Evolutionary conservation across 2,888 invertebrate species (phyloP).

Genomic region (Diplolepis rosae): DNA sequence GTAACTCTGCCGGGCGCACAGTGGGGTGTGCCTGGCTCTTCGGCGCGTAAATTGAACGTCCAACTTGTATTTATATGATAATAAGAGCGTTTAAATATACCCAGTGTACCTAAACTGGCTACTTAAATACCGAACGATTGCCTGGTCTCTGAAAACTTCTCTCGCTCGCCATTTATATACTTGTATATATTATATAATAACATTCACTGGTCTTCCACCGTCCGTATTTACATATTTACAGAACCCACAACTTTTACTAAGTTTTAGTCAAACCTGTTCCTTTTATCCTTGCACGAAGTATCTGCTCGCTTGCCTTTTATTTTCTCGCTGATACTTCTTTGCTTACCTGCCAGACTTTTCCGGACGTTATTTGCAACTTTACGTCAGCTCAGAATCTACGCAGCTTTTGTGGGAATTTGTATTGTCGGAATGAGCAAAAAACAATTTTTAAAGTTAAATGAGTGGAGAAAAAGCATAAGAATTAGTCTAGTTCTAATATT

Average conservation of each 20-base stretch:
- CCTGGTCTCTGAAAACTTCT: constrained; percentile 42
- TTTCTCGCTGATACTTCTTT: constrained; percentile 26
- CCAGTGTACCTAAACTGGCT: constrained; percentile 70
- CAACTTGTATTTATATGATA: constrained; percentile 74
- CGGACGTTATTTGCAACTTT: constrained; percentile 7
- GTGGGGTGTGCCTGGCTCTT: constrained; percentile 54
- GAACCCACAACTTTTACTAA: constrained; percentile 53
- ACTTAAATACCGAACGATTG: constrained; percentile 71
- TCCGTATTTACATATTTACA: constrained; percentile 66
- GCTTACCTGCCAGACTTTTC: background rate
- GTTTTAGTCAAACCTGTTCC: constrained; percentile 54
- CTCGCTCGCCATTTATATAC: constrained; percentile 36
- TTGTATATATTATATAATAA: constrained; percentile 53
- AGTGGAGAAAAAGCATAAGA: too few species aligned
- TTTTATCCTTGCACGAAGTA: constrained; percentile 45
- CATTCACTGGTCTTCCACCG: constrained; percentile 51
- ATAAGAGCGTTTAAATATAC: constrained; percentile 73
- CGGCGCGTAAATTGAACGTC: constrained; percentile 72
- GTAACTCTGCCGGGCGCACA: constrained; percentile 64
- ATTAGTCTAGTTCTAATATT: too few species aligned
- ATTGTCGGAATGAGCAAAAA: too few species aligned
- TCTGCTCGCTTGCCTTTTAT: constrained; percentile 32
- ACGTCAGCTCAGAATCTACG: background rate
- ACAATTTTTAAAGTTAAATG: too few species aligned
- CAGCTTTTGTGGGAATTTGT: too few species aligned